Conservation (phyloP, 2,797 vertebrate species). For the Okamejei kenojei region DNA sequence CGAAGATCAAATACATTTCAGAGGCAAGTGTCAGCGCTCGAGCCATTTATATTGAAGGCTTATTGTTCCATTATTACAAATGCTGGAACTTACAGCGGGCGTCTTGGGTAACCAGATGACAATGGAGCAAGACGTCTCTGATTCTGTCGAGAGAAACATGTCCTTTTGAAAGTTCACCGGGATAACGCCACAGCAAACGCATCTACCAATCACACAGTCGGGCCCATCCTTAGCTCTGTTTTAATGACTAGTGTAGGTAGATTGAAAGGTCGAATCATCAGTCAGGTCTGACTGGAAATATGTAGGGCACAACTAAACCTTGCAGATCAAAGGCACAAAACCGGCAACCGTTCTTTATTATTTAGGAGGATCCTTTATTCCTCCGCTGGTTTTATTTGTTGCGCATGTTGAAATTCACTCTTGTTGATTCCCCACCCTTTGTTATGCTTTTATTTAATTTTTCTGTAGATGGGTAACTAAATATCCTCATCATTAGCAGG, state of each 20-base stretch:
- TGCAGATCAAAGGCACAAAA: conserved; percentile 1
- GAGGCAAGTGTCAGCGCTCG: conserved; percentile 58
- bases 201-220: neutral
- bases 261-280: neutral
- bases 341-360: neutral
- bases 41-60: conserved; percentile 63
- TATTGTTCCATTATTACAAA: conserved; percentile 68
- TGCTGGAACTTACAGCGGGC: conserved; percentile 60
- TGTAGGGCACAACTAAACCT: neutral
- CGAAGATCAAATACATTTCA: conserved; percentile 53
- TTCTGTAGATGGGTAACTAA: neutral
- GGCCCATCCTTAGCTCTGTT: neutral
- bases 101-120: conserved; percentile 68
- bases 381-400: neutral
- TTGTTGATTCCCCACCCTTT: neutral
- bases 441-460: neutral
- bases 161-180: neutral
- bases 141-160: conserved; percentile 47
- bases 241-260: neutral
- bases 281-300: neutral
- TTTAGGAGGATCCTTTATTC: neutral
- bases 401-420: neutral
- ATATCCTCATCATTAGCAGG: neutral
- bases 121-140: conserved; percentile 57
- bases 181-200: neutral